Evolutionary conservation across 2,113 vertebrate species (phyloP).

Genomic region (Poecile atricapillus): DNA sequence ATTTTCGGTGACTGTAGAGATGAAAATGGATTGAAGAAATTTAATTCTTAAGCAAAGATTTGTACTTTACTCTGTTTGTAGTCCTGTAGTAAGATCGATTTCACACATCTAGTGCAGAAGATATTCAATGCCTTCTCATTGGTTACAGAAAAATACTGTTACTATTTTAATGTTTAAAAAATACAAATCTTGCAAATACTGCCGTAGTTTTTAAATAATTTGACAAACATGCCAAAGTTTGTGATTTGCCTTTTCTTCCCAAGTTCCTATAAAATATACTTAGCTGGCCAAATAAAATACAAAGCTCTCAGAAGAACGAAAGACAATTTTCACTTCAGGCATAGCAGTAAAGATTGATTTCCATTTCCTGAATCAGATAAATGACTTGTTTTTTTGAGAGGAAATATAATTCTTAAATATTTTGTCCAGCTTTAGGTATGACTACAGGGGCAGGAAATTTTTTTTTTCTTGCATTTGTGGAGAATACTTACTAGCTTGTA

Average conservation of each 20-base stretch:
- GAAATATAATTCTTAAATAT: background rate
- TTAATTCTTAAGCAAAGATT: background rate
- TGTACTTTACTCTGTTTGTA: fast-evolving
- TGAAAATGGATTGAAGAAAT: background rate
- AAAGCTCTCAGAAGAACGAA: background rate
- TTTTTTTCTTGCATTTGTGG: background rate
- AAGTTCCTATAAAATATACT: background rate
- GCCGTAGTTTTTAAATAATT: background rate
- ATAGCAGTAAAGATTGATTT: background rate
- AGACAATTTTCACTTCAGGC: background rate
- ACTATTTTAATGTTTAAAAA: background rate
- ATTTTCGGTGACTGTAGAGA: background rate
- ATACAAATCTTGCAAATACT: background rate
- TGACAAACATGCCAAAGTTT: background rate
- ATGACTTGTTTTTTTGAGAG: background rate
- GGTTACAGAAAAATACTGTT: background rate
- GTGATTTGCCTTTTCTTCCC: background rate
- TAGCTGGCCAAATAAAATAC: background rate
- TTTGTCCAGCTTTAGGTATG: background rate
- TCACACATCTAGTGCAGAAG: background rate
- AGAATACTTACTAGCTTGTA: background rate
- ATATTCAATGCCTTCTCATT: background rate
- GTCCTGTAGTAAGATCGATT: background rate
- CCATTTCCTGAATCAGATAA: background rate
- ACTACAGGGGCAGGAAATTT: background rate